A percentile compares a stretch with the other conserved stretches of the same genome.
Evolutionary conservation across 2,888 invertebrate genomes (phyloP).

Genomic region (Linnaemya tessellans): DNA sequence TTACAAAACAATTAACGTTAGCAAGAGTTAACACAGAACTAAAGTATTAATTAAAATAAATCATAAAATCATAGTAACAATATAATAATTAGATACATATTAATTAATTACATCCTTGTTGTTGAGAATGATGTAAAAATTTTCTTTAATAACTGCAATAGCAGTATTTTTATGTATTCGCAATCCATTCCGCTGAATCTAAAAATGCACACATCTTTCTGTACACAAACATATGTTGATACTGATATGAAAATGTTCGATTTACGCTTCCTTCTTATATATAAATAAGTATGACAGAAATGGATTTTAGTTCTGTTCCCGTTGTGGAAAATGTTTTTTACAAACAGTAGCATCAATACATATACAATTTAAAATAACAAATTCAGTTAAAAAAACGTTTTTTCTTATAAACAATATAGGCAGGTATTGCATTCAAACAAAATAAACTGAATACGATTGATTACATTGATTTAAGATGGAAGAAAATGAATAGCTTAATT

Average conservation of each 20-base stretch:
- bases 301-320: neutral
- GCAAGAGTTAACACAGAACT: neutral
- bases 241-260: too few species aligned
- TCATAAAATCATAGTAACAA: neutral
- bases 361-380: neutral
- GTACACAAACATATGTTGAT: too few species aligned
- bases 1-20: neutral
- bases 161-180: neutral
- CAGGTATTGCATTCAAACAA: neutral
- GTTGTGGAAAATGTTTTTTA: too few species aligned
- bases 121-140: neutral
- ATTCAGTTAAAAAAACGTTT: neutral
- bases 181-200: neutral
- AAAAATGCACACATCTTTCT: neutral
- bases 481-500: constrained; percentile 9
- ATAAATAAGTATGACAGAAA: neutral
- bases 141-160: neutral
- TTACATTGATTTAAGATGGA: neutral
- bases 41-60: neutral
- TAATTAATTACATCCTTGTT: neutral
- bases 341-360: too few species aligned
- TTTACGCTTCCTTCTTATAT: neutral
- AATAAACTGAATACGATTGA: neutral
- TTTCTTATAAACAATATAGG: neutral
- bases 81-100: neutral